Evolutionary conservation across 2,797 vertebrate genomes (phyloP).

Genomic region (Neopelma chrysocephalum): DNA sequence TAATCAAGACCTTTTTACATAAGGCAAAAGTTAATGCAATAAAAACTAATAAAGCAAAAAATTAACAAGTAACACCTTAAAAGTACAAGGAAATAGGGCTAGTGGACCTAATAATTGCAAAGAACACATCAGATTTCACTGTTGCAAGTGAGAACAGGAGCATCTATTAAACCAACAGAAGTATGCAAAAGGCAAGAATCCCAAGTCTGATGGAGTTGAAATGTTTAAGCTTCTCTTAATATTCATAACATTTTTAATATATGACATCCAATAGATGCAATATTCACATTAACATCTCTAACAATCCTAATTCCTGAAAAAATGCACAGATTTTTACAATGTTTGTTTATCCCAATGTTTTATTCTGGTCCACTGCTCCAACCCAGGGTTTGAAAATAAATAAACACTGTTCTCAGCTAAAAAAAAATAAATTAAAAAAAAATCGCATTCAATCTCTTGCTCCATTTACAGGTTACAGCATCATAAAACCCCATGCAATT

Average conservation of each 20-base stretch:
- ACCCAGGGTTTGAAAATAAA: neutral
- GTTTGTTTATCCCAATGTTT: neutral
- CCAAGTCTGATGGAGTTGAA: neutral
- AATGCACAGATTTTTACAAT: neutral
- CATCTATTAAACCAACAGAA: neutral
- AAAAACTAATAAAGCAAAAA: constrained; percentile 15
- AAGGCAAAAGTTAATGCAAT: neutral
- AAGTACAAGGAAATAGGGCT: neutral
- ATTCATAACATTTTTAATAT: neutral
- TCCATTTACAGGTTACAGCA: neutral
- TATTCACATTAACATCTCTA: neutral
- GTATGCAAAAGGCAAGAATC: neutral
- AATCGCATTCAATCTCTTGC: neutral
- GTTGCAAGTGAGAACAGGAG: neutral
- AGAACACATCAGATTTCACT: neutral
- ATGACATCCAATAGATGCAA: neutral
- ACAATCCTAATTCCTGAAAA: neutral
- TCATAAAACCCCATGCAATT: neutral
- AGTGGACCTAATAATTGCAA: neutral
- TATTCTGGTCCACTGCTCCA: neutral
- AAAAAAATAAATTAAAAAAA: neutral
- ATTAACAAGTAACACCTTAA: neutral
- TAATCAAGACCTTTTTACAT: neutral
- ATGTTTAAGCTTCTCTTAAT: neutral
- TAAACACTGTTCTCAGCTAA: neutral